A percentile compares a stretch with the other conserved stretches of the same genome.
Evolutionary conservation across 2,797 vertebrate genomes (phyloP).

Genomic region (Girardinus metallicus): DNA sequence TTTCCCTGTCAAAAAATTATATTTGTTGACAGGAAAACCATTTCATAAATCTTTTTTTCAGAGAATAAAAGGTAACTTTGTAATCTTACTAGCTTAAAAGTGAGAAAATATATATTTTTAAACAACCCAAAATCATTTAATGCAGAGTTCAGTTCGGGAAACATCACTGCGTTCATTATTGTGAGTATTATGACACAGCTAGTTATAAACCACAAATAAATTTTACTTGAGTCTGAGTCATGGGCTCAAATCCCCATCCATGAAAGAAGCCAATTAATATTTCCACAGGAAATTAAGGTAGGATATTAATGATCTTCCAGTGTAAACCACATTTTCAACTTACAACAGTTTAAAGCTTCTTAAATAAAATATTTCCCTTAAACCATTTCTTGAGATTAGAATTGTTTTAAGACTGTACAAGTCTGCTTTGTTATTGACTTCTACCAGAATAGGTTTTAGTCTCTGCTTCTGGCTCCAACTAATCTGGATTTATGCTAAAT

Average conservation of each 20-base stretch:
- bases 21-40: too few species aligned
- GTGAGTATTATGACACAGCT: neutral
- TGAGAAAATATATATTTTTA: neutral
- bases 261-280: neutral
- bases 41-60: neutral
- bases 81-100: neutral
- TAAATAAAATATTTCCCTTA: neutral
- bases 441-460: neutral
- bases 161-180: neutral
- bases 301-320: neutral
- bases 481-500: neutral
- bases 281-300: neutral
- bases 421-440: neutral
- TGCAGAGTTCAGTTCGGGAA: neutral
- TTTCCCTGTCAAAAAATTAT: neutral
- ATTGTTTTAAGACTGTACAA: neutral
- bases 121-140: neutral
- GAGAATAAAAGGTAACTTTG: neutral
- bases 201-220: neutral
- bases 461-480: neutral
- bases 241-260: neutral
- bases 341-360: neutral
- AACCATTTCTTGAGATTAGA: neutral
- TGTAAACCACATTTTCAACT: neutral
- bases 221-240: neutral